Evolutionary conservation across 2,888 invertebrate genomes (phyloP).

Genomic region (Plusia festucae): DNA sequence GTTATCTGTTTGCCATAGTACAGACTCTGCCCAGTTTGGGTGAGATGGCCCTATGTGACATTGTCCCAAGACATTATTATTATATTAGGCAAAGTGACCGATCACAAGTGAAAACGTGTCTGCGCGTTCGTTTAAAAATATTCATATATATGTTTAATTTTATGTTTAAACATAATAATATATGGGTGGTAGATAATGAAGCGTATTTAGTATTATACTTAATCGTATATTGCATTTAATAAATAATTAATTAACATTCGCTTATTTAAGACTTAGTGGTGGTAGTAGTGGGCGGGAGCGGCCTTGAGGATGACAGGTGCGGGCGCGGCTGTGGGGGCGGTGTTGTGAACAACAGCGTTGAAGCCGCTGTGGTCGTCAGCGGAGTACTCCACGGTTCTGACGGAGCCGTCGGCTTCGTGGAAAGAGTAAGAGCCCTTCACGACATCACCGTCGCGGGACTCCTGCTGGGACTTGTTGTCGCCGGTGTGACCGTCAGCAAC

Average conservation of each 20-base stretch:
- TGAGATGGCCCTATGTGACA: too few relatives aligned
- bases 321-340: conserved; percentile 56
- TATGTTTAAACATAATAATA: too few relatives aligned
- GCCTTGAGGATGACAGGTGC: conserved; percentile 51
- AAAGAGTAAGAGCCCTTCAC: conserved; percentile 79
- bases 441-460: conserved; percentile 76
- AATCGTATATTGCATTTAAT: not conserved
- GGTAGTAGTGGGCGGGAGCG: conserved; percentile 20
- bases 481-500: conserved; percentile 81
- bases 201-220: not conserved
- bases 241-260: conserved; percentile 5
- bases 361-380: conserved; percentile 76
- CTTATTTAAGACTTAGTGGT: too few relatives aligned
- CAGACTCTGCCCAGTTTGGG: too few relatives aligned
- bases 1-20: too few relatives aligned
- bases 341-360: conserved; percentile 64
- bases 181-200: too few relatives aligned
- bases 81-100: too few relatives aligned
- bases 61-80: too few relatives aligned
- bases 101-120: too few relatives aligned
- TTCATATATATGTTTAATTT: too few relatives aligned
- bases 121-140: too few relatives aligned
- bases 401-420: conserved; percentile 78
- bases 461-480: conserved; percentile 79
- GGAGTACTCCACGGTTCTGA: conserved; percentile 77